These are phyloP conservation scores for Orthochromis malagaraziensis DNA, from an alignment of 2,113 vertebrate species.

Conservation along the genomic window DNA sequence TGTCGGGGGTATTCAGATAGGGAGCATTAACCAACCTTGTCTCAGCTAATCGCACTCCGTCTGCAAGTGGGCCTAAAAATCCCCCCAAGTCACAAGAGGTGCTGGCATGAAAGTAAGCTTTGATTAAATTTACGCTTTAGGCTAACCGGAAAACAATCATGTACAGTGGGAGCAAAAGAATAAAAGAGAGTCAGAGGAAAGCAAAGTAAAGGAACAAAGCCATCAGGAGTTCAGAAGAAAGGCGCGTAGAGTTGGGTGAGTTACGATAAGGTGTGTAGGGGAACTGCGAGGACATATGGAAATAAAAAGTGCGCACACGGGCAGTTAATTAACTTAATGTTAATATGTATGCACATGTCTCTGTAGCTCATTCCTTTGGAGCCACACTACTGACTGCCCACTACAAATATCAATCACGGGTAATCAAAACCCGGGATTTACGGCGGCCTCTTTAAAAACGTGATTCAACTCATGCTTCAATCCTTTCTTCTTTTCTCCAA, in stretches of 20 bases:
- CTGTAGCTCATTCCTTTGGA: neutral
- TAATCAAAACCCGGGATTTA: constrained; percentile 9
- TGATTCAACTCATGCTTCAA: neutral
- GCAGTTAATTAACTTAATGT: neutral
- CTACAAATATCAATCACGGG: constrained; percentile 30
- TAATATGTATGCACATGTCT: neutral
- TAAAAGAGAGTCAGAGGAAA: neutral
- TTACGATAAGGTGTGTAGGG: neutral
- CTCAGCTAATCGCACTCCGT: constrained; percentile 46
- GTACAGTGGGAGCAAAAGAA: constrained; percentile 8
- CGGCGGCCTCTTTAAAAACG: neutral
- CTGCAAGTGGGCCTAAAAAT: constrained; percentile 26
- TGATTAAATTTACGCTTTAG: constrained; percentile 60
- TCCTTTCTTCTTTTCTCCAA: neutral
- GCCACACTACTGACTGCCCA: neutral
- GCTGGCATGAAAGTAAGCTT: constrained; percentile 24
- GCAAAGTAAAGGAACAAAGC: neutral
- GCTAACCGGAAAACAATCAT: constrained; percentile 47
- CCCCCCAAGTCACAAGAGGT: constrained; percentile 19
- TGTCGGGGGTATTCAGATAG: constrained; percentile 44
- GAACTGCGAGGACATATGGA: neutral
- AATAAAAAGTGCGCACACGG: neutral
- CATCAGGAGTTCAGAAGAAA: neutral
- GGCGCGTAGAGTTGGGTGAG: neutral
- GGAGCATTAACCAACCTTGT: constrained; percentile 56